phyloP scores from a whole-genome alignment of 2,113 vertebrate genomes.

The Polyodon spathula region DNA sequence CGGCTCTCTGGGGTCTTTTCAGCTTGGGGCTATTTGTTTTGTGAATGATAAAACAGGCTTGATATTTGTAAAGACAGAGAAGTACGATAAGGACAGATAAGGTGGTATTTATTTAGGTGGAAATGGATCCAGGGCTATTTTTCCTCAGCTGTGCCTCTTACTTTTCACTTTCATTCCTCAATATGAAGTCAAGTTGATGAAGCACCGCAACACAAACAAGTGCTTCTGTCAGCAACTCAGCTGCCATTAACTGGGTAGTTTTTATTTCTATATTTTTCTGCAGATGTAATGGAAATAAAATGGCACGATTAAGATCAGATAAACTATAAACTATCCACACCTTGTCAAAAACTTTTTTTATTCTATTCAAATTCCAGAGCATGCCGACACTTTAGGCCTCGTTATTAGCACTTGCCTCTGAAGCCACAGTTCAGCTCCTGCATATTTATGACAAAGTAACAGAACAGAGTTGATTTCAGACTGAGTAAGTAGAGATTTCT shows the following conservation, averaged over 20 bases:
- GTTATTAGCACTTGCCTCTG: too few species aligned
- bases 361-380: too few species aligned
- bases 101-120: slow-evolving; percentile 21
- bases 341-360: neutral
- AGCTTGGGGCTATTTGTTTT: slow-evolving; percentile 43
- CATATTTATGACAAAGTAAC: too few species aligned
- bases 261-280: too few species aligned
- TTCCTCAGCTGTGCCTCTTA: slow-evolving; percentile 18
- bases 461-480: too few species aligned
- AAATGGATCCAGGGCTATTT: slow-evolving; percentile 14
- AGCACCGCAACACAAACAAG: slow-evolving; percentile 7
- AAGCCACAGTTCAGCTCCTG: too few species aligned
- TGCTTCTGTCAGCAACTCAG: neutral
- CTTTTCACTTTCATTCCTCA: slow-evolving; percentile 16
- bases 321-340: too few species aligned
- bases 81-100: slow-evolving; percentile 30
- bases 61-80: slow-evolving; percentile 53
- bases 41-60: slow-evolving; percentile 45
- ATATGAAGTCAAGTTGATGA: slow-evolving; percentile 20
- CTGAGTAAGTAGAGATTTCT: too few species aligned
- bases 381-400: too few species aligned
- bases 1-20: slow-evolving; percentile 37
- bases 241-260: too few species aligned
- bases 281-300: neutral
- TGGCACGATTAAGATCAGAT: neutral